Evolutionary conservation across 1,140 invertebrate species (phyloP).

Genomic region (Drosophila lini): DNA sequence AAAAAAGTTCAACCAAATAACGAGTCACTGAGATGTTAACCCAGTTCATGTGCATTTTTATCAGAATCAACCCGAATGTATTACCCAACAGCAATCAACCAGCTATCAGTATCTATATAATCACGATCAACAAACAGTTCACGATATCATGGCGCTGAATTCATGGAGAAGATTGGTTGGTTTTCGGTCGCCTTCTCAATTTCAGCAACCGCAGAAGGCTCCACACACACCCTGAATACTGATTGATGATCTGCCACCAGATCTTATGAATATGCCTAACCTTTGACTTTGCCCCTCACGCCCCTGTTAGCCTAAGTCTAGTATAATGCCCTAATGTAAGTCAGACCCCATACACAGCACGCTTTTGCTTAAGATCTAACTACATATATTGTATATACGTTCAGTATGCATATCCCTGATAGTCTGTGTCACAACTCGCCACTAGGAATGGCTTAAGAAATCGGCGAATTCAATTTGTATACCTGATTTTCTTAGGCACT

Average conservation of each 20-base stretch:
- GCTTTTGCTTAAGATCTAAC: conserved; percentile 57
- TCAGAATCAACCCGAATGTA: conserved; percentile 46
- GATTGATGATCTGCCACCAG: conserved; percentile 51
- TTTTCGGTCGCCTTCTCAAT: conserved; percentile 90
- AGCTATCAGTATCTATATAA: conserved; percentile 41
- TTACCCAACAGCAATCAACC: conserved; percentile 54
- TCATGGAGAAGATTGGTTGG: conserved; percentile 85
- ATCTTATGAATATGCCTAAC: conserved; percentile 7
- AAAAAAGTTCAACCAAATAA: conserved; percentile 11
- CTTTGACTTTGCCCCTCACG: conserved; percentile 1
- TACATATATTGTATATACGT: conserved; percentile 63
- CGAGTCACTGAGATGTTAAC: conserved; percentile 28
- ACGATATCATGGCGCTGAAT: conserved; percentile 49
- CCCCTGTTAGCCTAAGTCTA: conserved; percentile 28
- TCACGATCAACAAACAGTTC: conserved; percentile 39
- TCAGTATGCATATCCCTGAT: conserved; percentile 20
- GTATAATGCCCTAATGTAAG: conserved; percentile 35
- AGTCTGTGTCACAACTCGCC: conserved; percentile 44
- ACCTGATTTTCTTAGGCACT: neutral
- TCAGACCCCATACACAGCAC: conserved; percentile 56
- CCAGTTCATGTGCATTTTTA: conserved; percentile 42
- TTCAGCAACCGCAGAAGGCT: conserved; percentile 91
- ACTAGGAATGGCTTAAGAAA: conserved; percentile 7
- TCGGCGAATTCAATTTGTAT: neutral
- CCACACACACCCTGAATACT: conserved; percentile 74